Percentiles rank a stretch among this genome's conserved stretches.
These are phyloP conservation scores for Heliconius congener DNA, from an alignment of 1,140 invertebrate species.

Conservation along the genomic window DNA sequence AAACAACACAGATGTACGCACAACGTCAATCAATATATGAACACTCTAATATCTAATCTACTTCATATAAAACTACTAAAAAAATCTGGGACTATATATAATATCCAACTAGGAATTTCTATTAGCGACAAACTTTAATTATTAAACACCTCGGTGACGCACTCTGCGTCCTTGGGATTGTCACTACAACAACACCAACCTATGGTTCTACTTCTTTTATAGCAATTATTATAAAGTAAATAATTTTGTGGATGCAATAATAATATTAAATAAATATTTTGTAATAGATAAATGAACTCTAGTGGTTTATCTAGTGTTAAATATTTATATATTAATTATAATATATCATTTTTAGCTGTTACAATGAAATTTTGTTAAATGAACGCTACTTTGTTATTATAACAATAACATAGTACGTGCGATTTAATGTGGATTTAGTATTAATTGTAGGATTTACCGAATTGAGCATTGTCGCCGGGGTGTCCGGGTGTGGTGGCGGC, in stretches of 20 bases:
- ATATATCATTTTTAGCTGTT: background rate
- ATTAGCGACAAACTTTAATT: slow-evolving; percentile 17
- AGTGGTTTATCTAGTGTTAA: background rate
- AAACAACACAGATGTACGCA: slow-evolving; percentile 78
- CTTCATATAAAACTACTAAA: slow-evolving; percentile 11
- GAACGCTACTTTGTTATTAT: background rate
- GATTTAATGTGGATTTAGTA: background rate
- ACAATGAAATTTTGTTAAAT: background rate
- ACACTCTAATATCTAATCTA: slow-evolving; percentile 28
- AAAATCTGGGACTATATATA: background rate
- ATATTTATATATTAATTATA: background rate
- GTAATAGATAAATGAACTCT: background rate
- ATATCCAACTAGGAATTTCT: background rate
- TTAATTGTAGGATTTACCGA: slow-evolving; percentile 52
- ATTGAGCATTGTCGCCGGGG: slow-evolving; percentile 69
- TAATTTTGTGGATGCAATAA: slow-evolving; percentile 25
- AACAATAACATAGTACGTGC: background rate
- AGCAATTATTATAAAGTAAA: slow-evolving; percentile 17
- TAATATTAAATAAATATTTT: slow-evolving; percentile 10
- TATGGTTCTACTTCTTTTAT: slow-evolving; percentile 29
- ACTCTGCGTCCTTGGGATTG: slow-evolving; percentile 22
- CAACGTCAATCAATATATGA: slow-evolving; percentile 68
- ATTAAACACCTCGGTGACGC: slow-evolving; percentile 23
- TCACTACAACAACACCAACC: slow-evolving; percentile 28
- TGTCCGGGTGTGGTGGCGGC: slow-evolving; percentile 50